Percentiles rank a stretch among this genome's conserved stretches.
Conservation (phyloP, 2,113 vertebrate genomes). For the Antechinus flavipes region DNA sequence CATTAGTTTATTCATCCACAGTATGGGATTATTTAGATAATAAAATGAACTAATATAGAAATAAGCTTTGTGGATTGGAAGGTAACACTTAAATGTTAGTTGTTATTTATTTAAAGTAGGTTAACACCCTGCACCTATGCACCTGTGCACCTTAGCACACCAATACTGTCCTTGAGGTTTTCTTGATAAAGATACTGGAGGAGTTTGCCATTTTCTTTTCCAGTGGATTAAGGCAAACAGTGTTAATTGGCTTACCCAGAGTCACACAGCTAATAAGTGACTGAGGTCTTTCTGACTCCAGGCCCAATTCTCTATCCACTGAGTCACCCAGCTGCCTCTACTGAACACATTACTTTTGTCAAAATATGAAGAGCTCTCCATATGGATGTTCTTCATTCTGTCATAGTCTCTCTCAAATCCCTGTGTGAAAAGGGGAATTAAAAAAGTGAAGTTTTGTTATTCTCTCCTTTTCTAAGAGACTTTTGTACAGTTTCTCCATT, state of each 20-base stretch:
- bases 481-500: not conserved
- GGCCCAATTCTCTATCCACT: not conserved
- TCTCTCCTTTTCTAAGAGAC: not conserved
- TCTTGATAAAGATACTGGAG: not conserved
- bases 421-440: not conserved
- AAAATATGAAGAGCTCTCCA: not conserved
- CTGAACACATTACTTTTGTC: not conserved
- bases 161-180: not conserved
- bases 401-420: conserved; percentile 6
- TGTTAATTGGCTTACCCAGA: not conserved
- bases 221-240: not conserved
- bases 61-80: not conserved
- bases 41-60: not conserved
- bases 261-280: not conserved
- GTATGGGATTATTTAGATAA: not conserved
- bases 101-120: not conserved
- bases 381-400: conserved; percentile 3
- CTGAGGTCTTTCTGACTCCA: not conserved
- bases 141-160: not conserved
- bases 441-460: conserved; percentile 7
- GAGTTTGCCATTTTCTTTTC: not conserved
- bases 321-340: too few species aligned
- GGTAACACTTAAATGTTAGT: not conserved
- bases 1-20: not conserved
- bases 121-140: not conserved